Evolutionary conservation across 2,888 invertebrate genomes (phyloP), one percentile per base, ranked within the genome.

Genomic region (Trachelus tabidus): DNA sequence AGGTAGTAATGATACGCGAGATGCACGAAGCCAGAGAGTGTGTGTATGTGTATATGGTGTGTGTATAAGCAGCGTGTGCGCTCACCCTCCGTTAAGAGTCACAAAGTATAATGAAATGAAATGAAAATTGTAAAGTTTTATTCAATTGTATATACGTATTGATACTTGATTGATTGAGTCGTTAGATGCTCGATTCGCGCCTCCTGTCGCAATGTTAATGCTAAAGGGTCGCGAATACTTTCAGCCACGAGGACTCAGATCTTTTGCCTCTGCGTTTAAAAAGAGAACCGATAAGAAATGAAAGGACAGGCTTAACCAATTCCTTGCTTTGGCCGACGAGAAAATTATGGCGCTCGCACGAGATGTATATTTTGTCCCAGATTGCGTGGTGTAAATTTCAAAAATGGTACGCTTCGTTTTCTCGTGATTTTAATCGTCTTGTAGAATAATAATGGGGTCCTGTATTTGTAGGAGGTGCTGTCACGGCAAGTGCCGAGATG

Each of bases 91-190:
- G 68, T 40, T 40, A 69, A 37, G 12, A 34, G 73, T 76, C 76
- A 73, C 77, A 69, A 82, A 81, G 83, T 77, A 56, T 23, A 71
- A 75, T 69, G 76, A 73, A 31, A 75, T 69, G 76, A 73, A 31
- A 78, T 75, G 71, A 34, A 79, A 78, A 78, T 79, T 78, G 83
- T 86, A 83, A 84, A 85, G 81, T 82, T 83, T 81, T 83, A 85
- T 80, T 81, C 81, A 85, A 87, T 87, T 89, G 88, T 88, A 89
- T 75, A 89, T 88, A 89, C 84, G 80, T 82, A 83, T 82, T 85
- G 56, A 56, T 56, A 23, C 56, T 56, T 40, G 15, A 40, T 40
- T 40, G 40, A 40, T 56, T 9, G 56, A 56, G 56, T 23, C 23
- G 56, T 56, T 56, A 56, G 6, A 56, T 15, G 56, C 23, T 56